These are phyloP conservation scores for Ahaetulla prasina DNA, from an alignment of 2,113 vertebrate genomes.

Conservation along the genomic window DNA sequence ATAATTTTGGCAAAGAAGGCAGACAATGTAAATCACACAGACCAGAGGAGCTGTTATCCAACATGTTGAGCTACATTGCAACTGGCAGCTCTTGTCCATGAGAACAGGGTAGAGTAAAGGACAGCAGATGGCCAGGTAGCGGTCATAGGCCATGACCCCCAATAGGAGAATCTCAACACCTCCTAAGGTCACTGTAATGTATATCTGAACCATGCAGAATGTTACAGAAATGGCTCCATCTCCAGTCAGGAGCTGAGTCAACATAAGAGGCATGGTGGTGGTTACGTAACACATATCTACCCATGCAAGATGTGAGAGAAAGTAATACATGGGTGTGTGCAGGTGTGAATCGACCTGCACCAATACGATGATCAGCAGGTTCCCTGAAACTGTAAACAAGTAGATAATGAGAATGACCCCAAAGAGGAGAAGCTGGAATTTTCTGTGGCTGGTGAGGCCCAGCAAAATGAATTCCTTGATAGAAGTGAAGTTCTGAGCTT, in stretches of 20 bases:
- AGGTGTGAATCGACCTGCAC: slow-evolving; percentile 35
- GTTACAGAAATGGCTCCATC: slow-evolving; percentile 37
- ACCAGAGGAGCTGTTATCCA: slow-evolving; percentile 26
- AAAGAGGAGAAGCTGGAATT: not conserved
- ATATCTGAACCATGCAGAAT: slow-evolving; percentile 39
- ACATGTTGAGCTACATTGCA: not conserved
- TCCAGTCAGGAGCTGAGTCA: slow-evolving; percentile 28
- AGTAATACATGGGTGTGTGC: slow-evolving; percentile 19
- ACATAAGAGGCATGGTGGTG: slow-evolving; percentile 43
- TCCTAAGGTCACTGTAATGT: slow-evolving; percentile 26
- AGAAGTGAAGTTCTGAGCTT: not conserved
- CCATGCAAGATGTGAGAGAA: slow-evolving; percentile 4
- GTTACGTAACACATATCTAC: slow-evolving; percentile 41
- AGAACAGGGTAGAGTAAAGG: slow-evolving; percentile 32
- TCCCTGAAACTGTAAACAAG: slow-evolving; percentile 35
- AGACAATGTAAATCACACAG: slow-evolving; percentile 12
- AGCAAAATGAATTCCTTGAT: not conserved
- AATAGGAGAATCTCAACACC: not conserved
- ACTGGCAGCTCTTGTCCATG: slow-evolving; percentile 34
- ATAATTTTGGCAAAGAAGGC: slow-evolving; percentile 40
- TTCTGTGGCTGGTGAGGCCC: slow-evolving; percentile 7
- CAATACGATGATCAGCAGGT: slow-evolving; percentile 37
- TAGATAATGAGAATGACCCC: not conserved
- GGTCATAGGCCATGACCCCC: not conserved
- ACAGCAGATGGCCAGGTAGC: slow-evolving; percentile 42